Evolutionary conservation across 2,888 invertebrate genomes (phyloP).

Genomic region (Lasioglossum oenotherae): DNA sequence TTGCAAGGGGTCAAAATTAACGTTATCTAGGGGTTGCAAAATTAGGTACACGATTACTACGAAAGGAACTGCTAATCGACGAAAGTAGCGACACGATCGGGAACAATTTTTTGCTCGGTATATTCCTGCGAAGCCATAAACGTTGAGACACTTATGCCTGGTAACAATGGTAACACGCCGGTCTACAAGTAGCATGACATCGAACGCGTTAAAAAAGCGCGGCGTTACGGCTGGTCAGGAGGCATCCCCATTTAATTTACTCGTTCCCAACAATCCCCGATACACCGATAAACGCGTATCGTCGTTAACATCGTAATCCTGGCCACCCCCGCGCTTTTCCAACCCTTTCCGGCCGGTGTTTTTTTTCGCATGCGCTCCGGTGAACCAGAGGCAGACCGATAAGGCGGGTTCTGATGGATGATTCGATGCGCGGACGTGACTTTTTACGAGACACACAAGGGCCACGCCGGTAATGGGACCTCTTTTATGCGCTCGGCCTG

Average conservation of each 20-base stretch:
- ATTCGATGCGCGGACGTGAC: conserved; percentile 50
- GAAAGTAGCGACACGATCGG: background rate
- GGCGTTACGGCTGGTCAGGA: background rate
- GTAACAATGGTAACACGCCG: background rate
- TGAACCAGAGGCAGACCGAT: conserved; percentile 28
- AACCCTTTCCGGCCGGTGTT: background rate
- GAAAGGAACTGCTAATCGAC: background rate
- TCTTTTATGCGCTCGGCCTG: conserved; percentile 46
- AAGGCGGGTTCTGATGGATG: conserved; percentile 56
- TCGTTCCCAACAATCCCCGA: conserved; percentile 14
- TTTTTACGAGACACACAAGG: conserved; percentile 54
- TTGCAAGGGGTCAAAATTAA: background rate
- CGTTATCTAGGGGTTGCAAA: background rate
- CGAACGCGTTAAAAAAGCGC: conserved; percentile 3
- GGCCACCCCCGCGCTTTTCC: conserved; percentile 1
- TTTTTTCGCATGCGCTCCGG: conserved; percentile 8
- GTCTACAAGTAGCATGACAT: background rate
- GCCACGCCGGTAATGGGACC: conserved; percentile 43
- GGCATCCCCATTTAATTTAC: conserved; percentile 39
- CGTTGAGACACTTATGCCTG: background rate
- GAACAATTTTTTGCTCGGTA: background rate
- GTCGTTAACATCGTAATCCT: conserved; percentile 37
- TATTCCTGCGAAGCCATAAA: background rate
- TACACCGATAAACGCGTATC: conserved; percentile 37
- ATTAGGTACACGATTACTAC: background rate